Conservation (phyloP, 2,888 invertebrate species). For the Sceliomorpha sp. region DNA sequence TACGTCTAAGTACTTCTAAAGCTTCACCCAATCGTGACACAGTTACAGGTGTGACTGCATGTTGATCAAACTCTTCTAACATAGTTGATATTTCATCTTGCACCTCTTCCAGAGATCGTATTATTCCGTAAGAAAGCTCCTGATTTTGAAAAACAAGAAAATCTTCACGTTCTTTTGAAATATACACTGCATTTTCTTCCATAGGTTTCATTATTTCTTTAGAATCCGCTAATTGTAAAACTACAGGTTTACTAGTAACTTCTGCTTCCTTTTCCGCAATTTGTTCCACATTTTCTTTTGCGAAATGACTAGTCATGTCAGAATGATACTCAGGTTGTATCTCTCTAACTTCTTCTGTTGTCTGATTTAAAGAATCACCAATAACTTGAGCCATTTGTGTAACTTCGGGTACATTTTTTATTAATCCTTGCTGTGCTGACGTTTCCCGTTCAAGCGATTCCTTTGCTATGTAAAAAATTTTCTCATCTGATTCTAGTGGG, state of each 20-base stretch:
- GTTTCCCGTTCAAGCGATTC: neutral
- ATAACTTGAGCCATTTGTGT: slow-evolving; percentile 1
- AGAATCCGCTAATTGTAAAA: neutral
- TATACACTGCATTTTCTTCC: neutral
- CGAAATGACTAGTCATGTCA: neutral
- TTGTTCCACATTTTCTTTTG: slow-evolving; percentile 1
- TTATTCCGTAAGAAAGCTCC: slow-evolving; percentile 11
- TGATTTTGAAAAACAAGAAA: slow-evolving; percentile 3
- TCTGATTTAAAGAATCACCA: too few species aligned
- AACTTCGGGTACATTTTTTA: slow-evolving; percentile 1
- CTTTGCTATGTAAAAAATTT: neutral
- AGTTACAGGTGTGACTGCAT: slow-evolving; percentile 52
- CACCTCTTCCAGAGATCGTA: slow-evolving; percentile 58
- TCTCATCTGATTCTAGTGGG: neutral
- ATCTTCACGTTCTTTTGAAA: slow-evolving; percentile 40
- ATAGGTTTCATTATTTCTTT: slow-evolving; percentile 1
- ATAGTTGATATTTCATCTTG: slow-evolving; percentile 64
- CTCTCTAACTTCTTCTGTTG: neutral
- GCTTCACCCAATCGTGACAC: slow-evolving; percentile 62
- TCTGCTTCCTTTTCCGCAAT: slow-evolving; percentile 1
- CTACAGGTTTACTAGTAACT: neutral
- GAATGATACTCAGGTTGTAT: neutral
- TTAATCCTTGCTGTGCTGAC: too few species aligned
- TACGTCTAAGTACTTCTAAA: slow-evolving; percentile 62
- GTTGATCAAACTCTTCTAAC: slow-evolving; percentile 69